A percentile compares a stretch with the other conserved stretches of the same genome.
These are phyloP conservation scores for Patella vulgata DNA, from an alignment of 1,140 invertebrate genomes.

Conservation along the genomic window DNA sequence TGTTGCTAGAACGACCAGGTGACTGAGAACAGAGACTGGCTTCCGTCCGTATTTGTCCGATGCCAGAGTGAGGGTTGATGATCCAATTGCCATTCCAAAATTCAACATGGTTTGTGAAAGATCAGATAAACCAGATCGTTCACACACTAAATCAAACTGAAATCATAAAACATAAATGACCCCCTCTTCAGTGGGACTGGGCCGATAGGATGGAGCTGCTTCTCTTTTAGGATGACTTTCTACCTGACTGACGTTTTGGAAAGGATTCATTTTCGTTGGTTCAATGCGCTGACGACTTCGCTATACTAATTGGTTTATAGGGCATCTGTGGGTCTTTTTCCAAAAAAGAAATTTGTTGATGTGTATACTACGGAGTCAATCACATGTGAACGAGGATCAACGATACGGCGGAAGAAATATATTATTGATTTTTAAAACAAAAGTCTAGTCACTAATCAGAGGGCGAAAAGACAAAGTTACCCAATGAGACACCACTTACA, in stretches of 20 bases:
- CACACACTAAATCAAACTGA: constrained; percentile 53
- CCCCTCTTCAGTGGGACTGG: not conserved
- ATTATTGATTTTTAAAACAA: too few species aligned
- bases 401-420: too few species aligned
- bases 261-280: too few species aligned
- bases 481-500: too few species aligned
- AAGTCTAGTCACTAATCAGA: too few species aligned
- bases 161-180: not conserved
- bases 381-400: too few species aligned
- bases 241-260: constrained; percentile 18
- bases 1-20: constrained; percentile 7
- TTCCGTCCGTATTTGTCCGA: constrained; percentile 45
- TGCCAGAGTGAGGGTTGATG: constrained; percentile 24
- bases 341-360: too few species aligned
- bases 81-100: constrained; percentile 36
- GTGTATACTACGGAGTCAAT: too few species aligned
- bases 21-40: constrained; percentile 23
- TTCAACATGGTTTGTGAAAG: constrained; percentile 36
- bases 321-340: too few species aligned
- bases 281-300: too few species aligned
- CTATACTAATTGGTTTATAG: constrained; percentile 16
- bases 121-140: constrained; percentile 26
- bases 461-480: too few species aligned
- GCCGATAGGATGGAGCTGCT: constrained; percentile 18
- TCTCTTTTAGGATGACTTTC: not conserved